Evolutionary conservation across 2,888 invertebrate species (phyloP), one percentile per base, ranked within the genome.

Genomic region (Cabera pusaria): DNA sequence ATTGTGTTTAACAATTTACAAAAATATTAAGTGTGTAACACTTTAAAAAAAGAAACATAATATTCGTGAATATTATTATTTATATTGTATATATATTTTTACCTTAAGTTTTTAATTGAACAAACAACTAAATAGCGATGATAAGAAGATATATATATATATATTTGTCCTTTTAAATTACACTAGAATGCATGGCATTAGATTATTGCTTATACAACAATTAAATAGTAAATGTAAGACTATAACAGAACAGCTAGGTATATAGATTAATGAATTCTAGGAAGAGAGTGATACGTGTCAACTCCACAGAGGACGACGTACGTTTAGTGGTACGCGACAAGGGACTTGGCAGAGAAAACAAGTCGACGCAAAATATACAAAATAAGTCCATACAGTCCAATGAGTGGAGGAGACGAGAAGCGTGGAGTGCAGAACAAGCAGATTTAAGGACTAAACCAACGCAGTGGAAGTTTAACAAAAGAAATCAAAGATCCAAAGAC

Each of bases 341-440:
- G 77, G 93, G 92, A 86, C 89, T 90, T 79, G 90, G 91, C 72
- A 92, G 90, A 82, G 93, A 93, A 89, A 93, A 92, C 90, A 94
- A 94, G 90, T 93, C 93, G 73, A 93, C 93, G 76, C 94, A 94
- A 91, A 93, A 86, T 79, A 64, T 82, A 81, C 85, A 93, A 88
- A 93, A 92, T 90, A 94, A 94, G 84, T 92, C 93, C 62, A 91
- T 94, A 73, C 93, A 93, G 91, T 92, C 93, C 59, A 93, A 92
- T 49, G 94, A 94, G 72, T 94, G 94, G 94, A 92, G 93, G 64
- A 90, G 93, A 70, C 92, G 94, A 68, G 96, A 96, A 90, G 96
- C 96, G 14, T 96, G 96, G 96, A 95, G 95, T 64, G 95, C 95
- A 20, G 95, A 95, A 74, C 92, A 91, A 64, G 81, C 90, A 66